These are phyloP conservation scores for Eretmocerus hayati DNA, from an alignment of 2,888 invertebrate genomes.

Conservation along the genomic window DNA sequence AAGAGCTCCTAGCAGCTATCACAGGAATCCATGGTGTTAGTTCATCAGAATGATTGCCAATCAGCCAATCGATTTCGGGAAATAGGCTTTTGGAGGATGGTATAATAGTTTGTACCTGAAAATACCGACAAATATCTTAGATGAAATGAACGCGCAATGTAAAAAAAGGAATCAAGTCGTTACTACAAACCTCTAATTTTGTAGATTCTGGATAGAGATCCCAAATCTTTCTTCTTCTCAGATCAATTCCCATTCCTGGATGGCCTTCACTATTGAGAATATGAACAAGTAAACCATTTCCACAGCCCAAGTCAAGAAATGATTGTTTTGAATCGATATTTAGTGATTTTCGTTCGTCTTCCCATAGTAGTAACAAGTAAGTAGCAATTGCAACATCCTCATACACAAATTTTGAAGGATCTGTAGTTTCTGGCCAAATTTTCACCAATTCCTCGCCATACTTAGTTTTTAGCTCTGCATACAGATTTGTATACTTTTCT, in stretches of 20 bases:
- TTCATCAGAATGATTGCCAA: slow-evolving; percentile 99
- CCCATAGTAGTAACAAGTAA: slow-evolving; percentile 78
- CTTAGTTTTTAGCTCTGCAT: slow-evolving; percentile 67
- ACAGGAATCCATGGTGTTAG: slow-evolving; percentile 98
- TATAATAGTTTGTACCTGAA: slow-evolving; percentile 60
- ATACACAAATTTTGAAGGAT: slow-evolving; percentile 90
- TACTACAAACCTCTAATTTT: slow-evolving; percentile 55
- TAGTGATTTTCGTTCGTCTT: slow-evolving; percentile 49
- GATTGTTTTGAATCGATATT: slow-evolving; percentile 47
- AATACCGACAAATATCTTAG: slow-evolving; percentile 22
- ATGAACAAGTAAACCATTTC: slow-evolving; percentile 90
- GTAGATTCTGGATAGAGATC: slow-evolving; percentile 62
- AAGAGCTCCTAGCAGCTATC: slow-evolving; percentile 73
- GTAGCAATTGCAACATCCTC: slow-evolving; percentile 94
- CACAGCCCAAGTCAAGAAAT: slow-evolving; percentile 95
- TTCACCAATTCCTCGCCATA: slow-evolving; percentile 69
- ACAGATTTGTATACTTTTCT: slow-evolving; percentile 64
- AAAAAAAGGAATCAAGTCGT: not conserved
- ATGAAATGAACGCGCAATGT: not conserved
- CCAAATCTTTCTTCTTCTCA: slow-evolving; percentile 85
- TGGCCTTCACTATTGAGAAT: slow-evolving; percentile 80
- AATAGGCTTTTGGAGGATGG: slow-evolving; percentile 63
- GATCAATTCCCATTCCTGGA: slow-evolving; percentile 74
- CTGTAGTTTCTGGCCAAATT: slow-evolving; percentile 89
- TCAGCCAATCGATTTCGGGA: slow-evolving; percentile 80